phyloP scores from a whole-genome alignment of 2,888 invertebrate genomes.

The Zygaena filipendulae region DNA sequence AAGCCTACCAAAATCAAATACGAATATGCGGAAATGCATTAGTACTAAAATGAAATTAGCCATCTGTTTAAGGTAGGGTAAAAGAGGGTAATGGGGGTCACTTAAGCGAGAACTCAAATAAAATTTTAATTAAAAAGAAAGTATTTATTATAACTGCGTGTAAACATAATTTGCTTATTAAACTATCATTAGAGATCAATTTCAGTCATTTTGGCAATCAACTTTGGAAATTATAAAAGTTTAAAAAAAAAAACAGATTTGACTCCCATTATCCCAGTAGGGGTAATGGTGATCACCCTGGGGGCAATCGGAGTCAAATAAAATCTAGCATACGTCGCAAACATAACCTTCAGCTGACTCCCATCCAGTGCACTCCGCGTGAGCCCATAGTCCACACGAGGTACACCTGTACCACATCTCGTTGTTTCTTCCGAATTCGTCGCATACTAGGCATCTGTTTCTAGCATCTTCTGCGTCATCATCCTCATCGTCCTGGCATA shows the following conservation, averaged over 20 bases:
- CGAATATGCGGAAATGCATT: no score
- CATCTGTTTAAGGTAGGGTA: constrained; percentile 9
- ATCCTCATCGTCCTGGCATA: constrained; percentile 15
- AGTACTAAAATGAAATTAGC: no score
- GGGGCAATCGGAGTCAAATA: constrained; percentile 19
- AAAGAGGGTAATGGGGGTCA: constrained; percentile 15
- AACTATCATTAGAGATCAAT: constrained; percentile 16
- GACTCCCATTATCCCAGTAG: constrained; percentile 18
- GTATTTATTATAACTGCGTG: constrained; percentile 15
- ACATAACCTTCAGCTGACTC: constrained; percentile 17
- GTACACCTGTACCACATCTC: constrained; percentile 21
- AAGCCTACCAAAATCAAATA: no score
- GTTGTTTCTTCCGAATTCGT: constrained; percentile 20
- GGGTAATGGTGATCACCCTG: constrained; percentile 21
- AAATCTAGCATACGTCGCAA: constrained; percentile 19
- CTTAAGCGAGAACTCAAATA: constrained; percentile 17
- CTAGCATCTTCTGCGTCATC: constrained; percentile 19
- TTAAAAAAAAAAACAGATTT: constrained; percentile 18
- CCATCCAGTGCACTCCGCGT: constrained; percentile 20
- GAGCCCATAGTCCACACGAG: constrained; percentile 15
- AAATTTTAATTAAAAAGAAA: constrained; percentile 10
- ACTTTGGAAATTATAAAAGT: constrained; percentile 19
- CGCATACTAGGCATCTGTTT: constrained; percentile 20
- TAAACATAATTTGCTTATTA: constrained; percentile 12
- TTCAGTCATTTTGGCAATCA: no score